A percentile compares a stretch with the other conserved stretches of the same genome.
These are phyloP conservation scores for Leucoraja erinaceus DNA, from an alignment of 2,113 vertebrate species.

Conservation along the genomic window DNA sequence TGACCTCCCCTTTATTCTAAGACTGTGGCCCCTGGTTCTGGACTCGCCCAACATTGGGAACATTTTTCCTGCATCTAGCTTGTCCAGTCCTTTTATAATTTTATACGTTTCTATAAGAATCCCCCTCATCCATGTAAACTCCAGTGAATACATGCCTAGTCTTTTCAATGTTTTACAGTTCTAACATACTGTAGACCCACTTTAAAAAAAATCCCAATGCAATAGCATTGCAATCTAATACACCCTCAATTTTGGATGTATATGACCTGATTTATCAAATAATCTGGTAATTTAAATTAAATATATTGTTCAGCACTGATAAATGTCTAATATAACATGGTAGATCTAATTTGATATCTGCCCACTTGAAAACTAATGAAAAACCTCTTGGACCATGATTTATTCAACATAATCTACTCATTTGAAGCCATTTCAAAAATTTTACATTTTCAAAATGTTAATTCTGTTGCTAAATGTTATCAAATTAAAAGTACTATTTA, in stretches of 20 bases:
- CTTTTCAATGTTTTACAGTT: too few relatives aligned
- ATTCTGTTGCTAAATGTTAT: background rate
- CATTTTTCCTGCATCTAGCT: too few relatives aligned
- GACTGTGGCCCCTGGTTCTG: too few relatives aligned
- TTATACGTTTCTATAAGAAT: too few relatives aligned
- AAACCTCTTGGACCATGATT: background rate
- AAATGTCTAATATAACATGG: background rate
- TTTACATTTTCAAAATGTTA: background rate
- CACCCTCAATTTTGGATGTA: background rate
- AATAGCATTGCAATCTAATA: background rate
- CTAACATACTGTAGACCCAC: too few relatives aligned
- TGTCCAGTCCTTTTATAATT: background rate
- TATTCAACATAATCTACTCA: background rate
- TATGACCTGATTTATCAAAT: background rate
- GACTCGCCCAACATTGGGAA: too few relatives aligned
- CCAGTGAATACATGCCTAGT: too few relatives aligned
- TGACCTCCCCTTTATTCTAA: too few relatives aligned
- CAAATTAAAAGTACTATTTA: constrained; percentile 1
- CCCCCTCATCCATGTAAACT: too few relatives aligned
- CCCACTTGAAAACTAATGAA: background rate
- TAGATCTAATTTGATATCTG: background rate
- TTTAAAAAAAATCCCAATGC: too few relatives aligned
- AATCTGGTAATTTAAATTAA: background rate
- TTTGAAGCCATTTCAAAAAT: background rate
- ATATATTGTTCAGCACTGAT: background rate